Base-by-base conservation (phyloP, 2,888 invertebrate genomes). In the Rambutsinella grinnellia region DNA sequence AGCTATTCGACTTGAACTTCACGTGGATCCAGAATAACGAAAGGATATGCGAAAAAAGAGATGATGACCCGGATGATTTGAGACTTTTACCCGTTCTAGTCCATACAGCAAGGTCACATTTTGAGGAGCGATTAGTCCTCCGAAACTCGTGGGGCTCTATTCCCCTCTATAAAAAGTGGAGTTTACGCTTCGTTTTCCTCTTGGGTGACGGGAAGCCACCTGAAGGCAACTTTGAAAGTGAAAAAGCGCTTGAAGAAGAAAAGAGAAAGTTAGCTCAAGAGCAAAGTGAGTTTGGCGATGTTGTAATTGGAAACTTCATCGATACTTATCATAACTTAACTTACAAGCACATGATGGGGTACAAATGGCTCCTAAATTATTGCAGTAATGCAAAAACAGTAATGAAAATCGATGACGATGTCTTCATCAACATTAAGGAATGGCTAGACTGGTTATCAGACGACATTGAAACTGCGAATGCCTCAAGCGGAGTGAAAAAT, bases 371-470 rank as follows among this genome's bases (percentile, higher is more conserved):
- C 0, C 26, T 80, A 3, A 63, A 80, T 8, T 81, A 67, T 62
- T 85, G 85, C 56, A 77, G 79, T 2, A 51, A 75, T 1, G 81
- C 84, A 1, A 79, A 78, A 2, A 84, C 84, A 53, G 61, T 84
- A 23, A 61, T 84, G 26, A 85, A 85, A 71, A 78, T 81, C 17
- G 85, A 85, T 51, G 85, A 85, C 57, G 85, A 85, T 57, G 75
- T 81, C 5, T 85, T 84, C 75, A 78, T 85, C 26, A 84, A 85
- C 69, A 78, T 84, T n/a, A n/a, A n/a, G n/a, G n/a, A n/a, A 79
- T 86, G 91, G 44, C 84, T 88, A 6, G 85, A 87, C 10, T 85
- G 19, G 19, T 17, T 46, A 47, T 1, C 8, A 6, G 44, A 10
- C n/a, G 69, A 62, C 5, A 24, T 69, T 2, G 19, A 67, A 6